These are phyloP conservation scores for Malacosoma neustria DNA, from an alignment of 2,888 invertebrate genomes.

Conservation along the genomic window DNA sequence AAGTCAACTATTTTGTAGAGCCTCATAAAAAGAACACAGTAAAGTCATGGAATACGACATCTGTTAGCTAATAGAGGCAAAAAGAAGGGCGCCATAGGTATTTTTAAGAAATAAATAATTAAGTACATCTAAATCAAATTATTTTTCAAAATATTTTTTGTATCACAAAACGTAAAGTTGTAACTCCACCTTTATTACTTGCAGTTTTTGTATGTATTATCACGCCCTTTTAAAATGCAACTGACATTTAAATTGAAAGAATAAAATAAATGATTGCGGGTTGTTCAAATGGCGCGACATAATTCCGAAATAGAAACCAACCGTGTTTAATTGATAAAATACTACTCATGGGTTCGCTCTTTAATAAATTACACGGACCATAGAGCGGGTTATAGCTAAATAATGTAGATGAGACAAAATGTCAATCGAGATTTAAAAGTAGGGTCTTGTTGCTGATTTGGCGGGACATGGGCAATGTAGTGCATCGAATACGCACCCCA, in stretches of 20 bases:
- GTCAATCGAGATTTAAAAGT: slow-evolving; percentile 49
- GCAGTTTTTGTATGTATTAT: too few relatives aligned
- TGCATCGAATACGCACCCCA: slow-evolving; percentile 40
- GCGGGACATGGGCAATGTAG: slow-evolving; percentile 43
- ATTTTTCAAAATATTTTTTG: too few relatives aligned
- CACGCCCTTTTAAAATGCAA: slow-evolving; percentile 29
- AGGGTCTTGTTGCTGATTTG: slow-evolving; percentile 26
- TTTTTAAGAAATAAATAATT: too few relatives aligned
- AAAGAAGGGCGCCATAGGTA: too few relatives aligned
- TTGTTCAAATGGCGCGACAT: slow-evolving; percentile 44
- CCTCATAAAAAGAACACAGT: too few relatives aligned
- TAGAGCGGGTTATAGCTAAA: slow-evolving; percentile 48
- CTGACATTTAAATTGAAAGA: slow-evolving; percentile 41
- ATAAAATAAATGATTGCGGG: slow-evolving; percentile 45
- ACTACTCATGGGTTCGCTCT: slow-evolving; percentile 49
- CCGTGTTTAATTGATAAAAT: slow-evolving; percentile 66
- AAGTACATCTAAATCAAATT: too few relatives aligned
- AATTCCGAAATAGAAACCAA: slow-evolving; percentile 53
- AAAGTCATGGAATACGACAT: too few relatives aligned
- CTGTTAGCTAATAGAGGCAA: too few relatives aligned
- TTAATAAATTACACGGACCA: slow-evolving; percentile 63
- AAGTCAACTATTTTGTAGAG: too few relatives aligned
- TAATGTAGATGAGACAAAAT: slow-evolving; percentile 64
- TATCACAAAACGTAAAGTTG: too few relatives aligned
- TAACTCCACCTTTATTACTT: too few relatives aligned